Evolutionary conservation across 2,797 vertebrate genomes (phyloP).

Genomic region (Microctenopoma lineatum): DNA sequence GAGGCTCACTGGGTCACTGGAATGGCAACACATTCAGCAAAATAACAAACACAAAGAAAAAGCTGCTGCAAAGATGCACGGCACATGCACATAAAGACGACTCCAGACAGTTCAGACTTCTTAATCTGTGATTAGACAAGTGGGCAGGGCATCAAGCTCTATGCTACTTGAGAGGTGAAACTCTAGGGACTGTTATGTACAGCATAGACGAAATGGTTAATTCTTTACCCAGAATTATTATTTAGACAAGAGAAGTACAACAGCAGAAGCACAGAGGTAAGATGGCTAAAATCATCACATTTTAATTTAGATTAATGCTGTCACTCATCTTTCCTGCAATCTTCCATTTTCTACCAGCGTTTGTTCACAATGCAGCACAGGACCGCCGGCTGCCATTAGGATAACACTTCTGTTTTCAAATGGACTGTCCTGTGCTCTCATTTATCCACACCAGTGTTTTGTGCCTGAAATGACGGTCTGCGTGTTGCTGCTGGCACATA

Average conservation of each 20-base stretch:
- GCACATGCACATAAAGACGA: slow-evolving; percentile 21
- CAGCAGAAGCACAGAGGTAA: not conserved
- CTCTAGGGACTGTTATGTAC: slow-evolving; percentile 29
- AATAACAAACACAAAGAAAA: not conserved
- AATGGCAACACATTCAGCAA: not conserved
- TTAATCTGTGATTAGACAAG: slow-evolving; percentile 73
- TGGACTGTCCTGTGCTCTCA: slow-evolving; percentile 46
- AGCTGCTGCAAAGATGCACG: not conserved
- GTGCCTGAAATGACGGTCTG: slow-evolving; percentile 66
- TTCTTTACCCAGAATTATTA: slow-evolving; percentile 1
- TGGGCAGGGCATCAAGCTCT: slow-evolving; percentile 35
- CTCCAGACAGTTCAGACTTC: slow-evolving; percentile 55
- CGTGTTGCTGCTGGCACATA: slow-evolving; percentile 70
- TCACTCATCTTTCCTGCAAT: not conserved
- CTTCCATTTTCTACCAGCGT: slow-evolving; percentile 4
- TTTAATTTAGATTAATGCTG: not conserved
- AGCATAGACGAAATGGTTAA: slow-evolving; percentile 3
- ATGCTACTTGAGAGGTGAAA: slow-evolving; percentile 42
- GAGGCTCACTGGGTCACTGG: slow-evolving; percentile 12
- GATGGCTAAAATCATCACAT: not conserved
- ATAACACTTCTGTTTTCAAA: slow-evolving; percentile 50
- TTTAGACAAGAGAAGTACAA: not conserved
- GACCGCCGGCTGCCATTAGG: slow-evolving; percentile 7
- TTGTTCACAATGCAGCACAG: slow-evolving; percentile 34
- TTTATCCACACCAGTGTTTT: slow-evolving; percentile 57